Conservation (phyloP, 2,888 invertebrate genomes). For the Halocaridina rubra region DNA sequence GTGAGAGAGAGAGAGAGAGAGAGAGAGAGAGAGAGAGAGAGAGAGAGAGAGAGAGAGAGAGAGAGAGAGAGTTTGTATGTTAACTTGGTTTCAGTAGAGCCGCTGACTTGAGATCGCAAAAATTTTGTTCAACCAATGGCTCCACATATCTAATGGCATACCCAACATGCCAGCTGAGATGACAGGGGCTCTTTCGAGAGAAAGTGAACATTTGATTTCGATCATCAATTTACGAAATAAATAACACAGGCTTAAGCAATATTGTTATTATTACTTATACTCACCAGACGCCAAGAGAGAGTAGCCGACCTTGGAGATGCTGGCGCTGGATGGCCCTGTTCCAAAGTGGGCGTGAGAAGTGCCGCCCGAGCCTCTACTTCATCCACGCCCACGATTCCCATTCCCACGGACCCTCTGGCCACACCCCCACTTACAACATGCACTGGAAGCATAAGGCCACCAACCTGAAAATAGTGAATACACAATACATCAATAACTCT, state of each 20-base stretch:
- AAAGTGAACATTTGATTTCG: no score
- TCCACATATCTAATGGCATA: no score
- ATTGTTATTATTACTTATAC: no score
- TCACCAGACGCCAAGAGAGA: constrained; percentile 31
- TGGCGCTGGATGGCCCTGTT: constrained; percentile 34
- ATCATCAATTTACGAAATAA: no score
- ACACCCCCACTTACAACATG: constrained; percentile 40
- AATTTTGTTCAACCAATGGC: no score
- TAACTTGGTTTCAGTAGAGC: not conserved
- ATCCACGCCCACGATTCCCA: constrained; percentile 44
- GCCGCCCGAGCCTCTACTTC: constrained; percentile 41
- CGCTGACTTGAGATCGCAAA: no score
- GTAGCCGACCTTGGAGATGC: constrained; percentile 11
- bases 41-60: not conserved
- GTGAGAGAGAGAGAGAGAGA: not conserved
- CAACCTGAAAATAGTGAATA: constrained; percentile 45
- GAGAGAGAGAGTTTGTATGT: not conserved
- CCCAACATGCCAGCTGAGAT: no score
- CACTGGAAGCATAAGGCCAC: constrained; percentile 36
- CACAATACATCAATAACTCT: no score
- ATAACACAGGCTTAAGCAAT: no score
- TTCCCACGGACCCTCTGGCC: constrained; percentile 9
- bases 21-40: constrained; percentile 6
- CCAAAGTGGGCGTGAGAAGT: constrained; percentile 34
- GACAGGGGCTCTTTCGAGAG: no score